phyloP scores from a whole-genome alignment of 2,113 vertebrate species.

The Tychaedon coryphoeus region DNA sequence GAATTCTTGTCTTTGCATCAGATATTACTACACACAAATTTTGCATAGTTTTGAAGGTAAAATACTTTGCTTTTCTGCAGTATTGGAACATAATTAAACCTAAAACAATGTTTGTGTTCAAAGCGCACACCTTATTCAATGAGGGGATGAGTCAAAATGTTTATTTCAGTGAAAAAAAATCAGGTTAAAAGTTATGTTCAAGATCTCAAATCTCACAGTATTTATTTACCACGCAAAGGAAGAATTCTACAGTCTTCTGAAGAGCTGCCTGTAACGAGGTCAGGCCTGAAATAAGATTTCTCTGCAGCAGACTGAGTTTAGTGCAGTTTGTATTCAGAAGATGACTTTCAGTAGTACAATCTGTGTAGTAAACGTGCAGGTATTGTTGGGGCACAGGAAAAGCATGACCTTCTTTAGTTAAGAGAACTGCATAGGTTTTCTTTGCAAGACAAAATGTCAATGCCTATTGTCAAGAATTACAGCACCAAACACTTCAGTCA shows the following conservation, averaged over 20 bases:
- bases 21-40: neutral
- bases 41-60: constrained; percentile 63
- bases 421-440: constrained; percentile 48
- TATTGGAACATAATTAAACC: neutral
- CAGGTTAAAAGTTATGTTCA: constrained; percentile 3
- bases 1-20: constrained; percentile 15
- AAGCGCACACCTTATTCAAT: neutral
- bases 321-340: constrained; percentile 53
- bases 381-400: neutral
- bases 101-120: neutral
- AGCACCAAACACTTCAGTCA: constrained; percentile 66
- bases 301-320: constrained; percentile 56
- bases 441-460: constrained; percentile 51
- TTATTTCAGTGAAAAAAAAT: neutral
- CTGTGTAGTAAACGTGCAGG: neutral
- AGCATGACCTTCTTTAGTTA: neutral
- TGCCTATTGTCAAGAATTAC: constrained; percentile 52
- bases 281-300: constrained; percentile 25
- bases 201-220: constrained; percentile 18
- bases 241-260: constrained; percentile 36
- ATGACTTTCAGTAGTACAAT: constrained; percentile 69
- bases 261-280: constrained; percentile 34
- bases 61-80: constrained; percentile 5
- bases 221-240: constrained; percentile 41
- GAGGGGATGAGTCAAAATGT: neutral